These are phyloP conservation scores for Thyatira batis DNA, from an alignment of 2,888 invertebrate genomes.

Conservation along the genomic window DNA sequence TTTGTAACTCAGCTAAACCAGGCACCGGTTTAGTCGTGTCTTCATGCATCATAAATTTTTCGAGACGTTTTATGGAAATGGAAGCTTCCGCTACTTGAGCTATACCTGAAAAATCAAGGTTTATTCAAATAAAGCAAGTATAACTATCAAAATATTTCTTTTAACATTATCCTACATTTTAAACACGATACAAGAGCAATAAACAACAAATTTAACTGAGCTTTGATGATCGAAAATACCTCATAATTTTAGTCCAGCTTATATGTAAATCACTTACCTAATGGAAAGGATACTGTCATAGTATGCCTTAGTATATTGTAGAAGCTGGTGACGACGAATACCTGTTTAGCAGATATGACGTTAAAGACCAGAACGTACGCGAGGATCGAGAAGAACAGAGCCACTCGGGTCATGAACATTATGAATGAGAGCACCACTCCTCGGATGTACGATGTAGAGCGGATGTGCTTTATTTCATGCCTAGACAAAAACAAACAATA, in stretches of 20 bases:
- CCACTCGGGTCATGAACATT: conserved; percentile 93
- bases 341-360: conserved; percentile 89
- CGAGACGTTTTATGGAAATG: conserved; percentile 88
- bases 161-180: no score
- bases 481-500: conserved; percentile 53
- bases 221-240: neutral
- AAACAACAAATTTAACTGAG: no score
- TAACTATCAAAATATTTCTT: neutral
- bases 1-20: conserved; percentile 69
- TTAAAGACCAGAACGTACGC: conserved; percentile 87
- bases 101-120: conserved; percentile 78
- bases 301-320: conserved; percentile 93
- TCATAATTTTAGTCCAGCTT: neutral
- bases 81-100: conserved; percentile 90
- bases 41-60: conserved; percentile 84
- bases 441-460: conserved; percentile 88
- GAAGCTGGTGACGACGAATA: conserved; percentile 94
- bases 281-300: conserved; percentile 94
- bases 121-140: conserved; percentile 9
- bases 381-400: conserved; percentile 92
- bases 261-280: conserved; percentile 57
- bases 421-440: conserved; percentile 91
- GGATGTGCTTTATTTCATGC: conserved; percentile 87
- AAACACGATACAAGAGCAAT: no score
- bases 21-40: conserved; percentile 84